phyloP scores from a whole-genome alignment of 2,888 invertebrate genomes.

The Drosophila nigricruria region DNA sequence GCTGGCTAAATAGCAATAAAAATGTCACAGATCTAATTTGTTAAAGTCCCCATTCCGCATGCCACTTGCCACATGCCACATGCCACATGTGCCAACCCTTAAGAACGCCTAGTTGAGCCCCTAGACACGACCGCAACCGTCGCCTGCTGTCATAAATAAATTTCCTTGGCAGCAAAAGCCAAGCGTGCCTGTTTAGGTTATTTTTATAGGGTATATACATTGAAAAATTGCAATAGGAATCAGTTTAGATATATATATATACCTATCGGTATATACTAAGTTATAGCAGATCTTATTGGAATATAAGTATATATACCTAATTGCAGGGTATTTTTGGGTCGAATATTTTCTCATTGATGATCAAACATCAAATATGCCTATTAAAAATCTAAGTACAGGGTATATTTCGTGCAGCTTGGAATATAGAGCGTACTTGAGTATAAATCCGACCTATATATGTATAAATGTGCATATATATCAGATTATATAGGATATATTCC shows the following conservation, averaged over 20 bases:
- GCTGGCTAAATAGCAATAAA: slow-evolving; percentile 66
- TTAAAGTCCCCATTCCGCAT: slow-evolving; percentile 48
- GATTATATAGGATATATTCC: too few relatives aligned
- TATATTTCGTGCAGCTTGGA: too few relatives aligned
- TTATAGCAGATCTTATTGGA: neutral
- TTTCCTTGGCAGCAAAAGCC: slow-evolving; percentile 27
- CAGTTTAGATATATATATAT: neutral
- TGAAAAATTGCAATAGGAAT: neutral
- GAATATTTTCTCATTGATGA: neutral
- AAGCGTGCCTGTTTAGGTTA: neutral
- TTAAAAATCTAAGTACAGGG: too few relatives aligned
- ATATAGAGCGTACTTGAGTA: too few relatives aligned
- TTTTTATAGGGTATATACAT: slow-evolving; percentile 5
- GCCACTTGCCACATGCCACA: slow-evolving; percentile 9
- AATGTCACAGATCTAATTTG: slow-evolving; percentile 75
- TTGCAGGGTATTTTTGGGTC: neutral
- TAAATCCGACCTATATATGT: too few relatives aligned
- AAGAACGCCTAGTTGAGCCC: neutral
- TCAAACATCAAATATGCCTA: too few relatives aligned
- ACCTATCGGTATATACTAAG: neutral
- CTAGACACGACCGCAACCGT: slow-evolving; percentile 32
- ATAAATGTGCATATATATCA: too few relatives aligned
- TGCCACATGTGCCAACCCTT: slow-evolving; percentile 24
- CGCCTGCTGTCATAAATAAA: slow-evolving; percentile 49
- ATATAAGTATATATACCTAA: neutral